Base-by-base conservation (phyloP, 35 echinoderm and acorn worm genomes). In the Ptychodera flava region DNA sequence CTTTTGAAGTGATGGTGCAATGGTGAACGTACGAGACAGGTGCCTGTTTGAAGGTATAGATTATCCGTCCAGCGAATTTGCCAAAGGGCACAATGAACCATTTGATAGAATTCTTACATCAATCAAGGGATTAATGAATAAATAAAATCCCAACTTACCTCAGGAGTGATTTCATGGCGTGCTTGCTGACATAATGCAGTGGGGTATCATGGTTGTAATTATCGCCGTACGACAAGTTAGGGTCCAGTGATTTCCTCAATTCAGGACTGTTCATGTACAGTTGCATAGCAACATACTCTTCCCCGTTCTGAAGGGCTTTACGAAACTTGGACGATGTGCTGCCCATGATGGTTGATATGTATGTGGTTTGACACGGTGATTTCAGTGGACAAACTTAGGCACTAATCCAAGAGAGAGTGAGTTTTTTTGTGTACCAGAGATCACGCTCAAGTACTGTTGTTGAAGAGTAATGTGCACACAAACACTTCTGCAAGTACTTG, bases 291-390 rank as follows among this genome's bases (percentile, higher is more conserved):
- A 88, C 84, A 36, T 92, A 91, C 88, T 97, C 95, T 53, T 97
- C 95, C 33, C 95, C 95, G 0, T 85, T 85, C n/a, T 97, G 88
- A 1, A 97, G 92, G 16, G 95, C 95, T 36, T 94, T 97, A 28
- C 92, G 95, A 35, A 97, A 97, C 87, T 97, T 97, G 75, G 87
- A 91, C 1, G 95, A 97, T 78, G 87, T 94, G 80, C 92, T 93
- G 78, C 95, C 95, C 95, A 97, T 97, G 22, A 32, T 92, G 37
- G 85, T 30, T 78, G 75, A 80, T 29, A 80, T 80, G 45, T 64
- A 22, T n/a, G n/a, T n/a, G n/a, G n/a, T n/a, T n/a, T n/a, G n/a
- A n/a, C n/a, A n/a, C n/a, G n/a, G 6, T 64, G 45, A 64, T 64
- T 64, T 64, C 45, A 64, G 45, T 64, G 6, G 22, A 64, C 22